A percentile compares a stretch with the other conserved stretches of the same genome.
Evolutionary conservation across 2,113 vertebrate genomes (phyloP).

Genomic region (Cyanistes caeruleus): DNA sequence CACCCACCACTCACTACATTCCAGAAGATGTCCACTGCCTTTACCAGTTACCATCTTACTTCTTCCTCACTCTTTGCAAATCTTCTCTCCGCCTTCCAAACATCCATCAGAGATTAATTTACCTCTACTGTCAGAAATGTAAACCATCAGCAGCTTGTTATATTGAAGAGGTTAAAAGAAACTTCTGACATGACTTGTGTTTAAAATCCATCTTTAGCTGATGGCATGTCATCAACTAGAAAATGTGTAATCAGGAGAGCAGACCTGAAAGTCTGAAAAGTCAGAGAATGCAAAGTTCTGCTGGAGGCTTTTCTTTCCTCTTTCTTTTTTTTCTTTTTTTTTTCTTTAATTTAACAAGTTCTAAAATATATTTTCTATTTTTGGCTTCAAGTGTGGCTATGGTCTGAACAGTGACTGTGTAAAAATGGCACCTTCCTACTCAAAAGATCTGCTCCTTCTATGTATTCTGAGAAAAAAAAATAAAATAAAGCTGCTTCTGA

Average conservation of each 20-base stretch:
- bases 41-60: constrained; percentile 28
- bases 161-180: constrained; percentile 72
- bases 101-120: constrained; percentile 68
- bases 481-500: neutral
- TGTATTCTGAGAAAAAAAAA: neutral
- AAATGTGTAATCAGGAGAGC: constrained; percentile 72
- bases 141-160: constrained; percentile 71
- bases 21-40: constrained; percentile 58
- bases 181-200: constrained; percentile 73
- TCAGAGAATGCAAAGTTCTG: constrained; percentile 65
- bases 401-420: constrained; percentile 62
- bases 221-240: constrained; percentile 71
- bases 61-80: neutral
- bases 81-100: constrained; percentile 43
- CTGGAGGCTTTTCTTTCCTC: constrained; percentile 47
- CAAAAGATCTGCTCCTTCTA: constrained; percentile 60
- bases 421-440: constrained; percentile 69
- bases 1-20: constrained; percentile 13
- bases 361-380: constrained; percentile 72
- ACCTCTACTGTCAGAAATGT: constrained; percentile 66
- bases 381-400: constrained; percentile 60
- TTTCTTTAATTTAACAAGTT: constrained; percentile 63
- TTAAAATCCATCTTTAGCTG: constrained; percentile 73
- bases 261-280: constrained; percentile 69
- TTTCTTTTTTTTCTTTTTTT: neutral